phyloP scores from a whole-genome alignment of 37 sponge, comb jelly and placozoan genomes.

The Beroe ovata region DNA sequence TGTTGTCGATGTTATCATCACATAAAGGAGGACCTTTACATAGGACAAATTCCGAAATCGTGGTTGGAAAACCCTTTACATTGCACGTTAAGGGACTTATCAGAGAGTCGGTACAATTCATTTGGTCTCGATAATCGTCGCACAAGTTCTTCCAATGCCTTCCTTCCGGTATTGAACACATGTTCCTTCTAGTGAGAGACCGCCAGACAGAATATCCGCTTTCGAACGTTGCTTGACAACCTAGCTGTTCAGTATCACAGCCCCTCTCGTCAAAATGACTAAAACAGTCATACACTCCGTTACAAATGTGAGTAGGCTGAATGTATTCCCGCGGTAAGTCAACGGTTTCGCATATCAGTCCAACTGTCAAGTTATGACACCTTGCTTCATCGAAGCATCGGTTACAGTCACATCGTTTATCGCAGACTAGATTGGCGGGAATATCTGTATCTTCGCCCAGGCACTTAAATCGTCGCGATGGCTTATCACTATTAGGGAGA shows the following conservation, averaged over 20 bases:
- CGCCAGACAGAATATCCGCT: background rate
- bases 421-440: background rate
- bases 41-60: background rate
- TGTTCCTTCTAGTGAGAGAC: background rate
- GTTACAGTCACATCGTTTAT: background rate
- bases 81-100: conserved; percentile 5
- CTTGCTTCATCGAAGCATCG: background rate
- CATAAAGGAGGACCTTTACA: background rate
- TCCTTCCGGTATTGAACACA: background rate
- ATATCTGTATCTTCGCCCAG: background rate
- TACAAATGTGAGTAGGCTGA: background rate
- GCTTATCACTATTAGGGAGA: background rate
- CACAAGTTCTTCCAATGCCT: background rate
- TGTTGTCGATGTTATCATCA: background rate
- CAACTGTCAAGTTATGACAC: background rate
- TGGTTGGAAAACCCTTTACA: background rate
- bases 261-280: background rate
- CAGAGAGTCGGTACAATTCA: conserved; percentile 27
- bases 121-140: background rate
- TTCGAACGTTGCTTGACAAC: background rate
- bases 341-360: background rate
- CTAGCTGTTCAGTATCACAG: background rate
- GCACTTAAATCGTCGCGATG: background rate
- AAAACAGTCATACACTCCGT: background rate
- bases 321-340: background rate